Percentiles rank a stretch among this genome's conserved stretches.
phyloP scores from a whole-genome alignment of 2,888 invertebrate genomes.

The Amphipyra berbera region DNA sequence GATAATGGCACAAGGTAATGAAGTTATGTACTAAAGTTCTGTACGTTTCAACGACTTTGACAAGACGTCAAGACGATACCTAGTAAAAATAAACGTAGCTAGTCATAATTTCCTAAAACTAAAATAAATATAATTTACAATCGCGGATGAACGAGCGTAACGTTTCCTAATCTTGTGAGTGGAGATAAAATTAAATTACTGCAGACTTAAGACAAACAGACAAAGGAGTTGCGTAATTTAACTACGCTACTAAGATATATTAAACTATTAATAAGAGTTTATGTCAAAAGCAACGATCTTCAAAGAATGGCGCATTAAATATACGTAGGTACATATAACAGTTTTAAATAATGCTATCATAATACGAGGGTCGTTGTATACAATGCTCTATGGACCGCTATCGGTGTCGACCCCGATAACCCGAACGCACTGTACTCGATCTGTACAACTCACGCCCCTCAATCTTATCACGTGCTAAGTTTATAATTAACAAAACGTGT shows the following conservation, averaged over 20 bases:
- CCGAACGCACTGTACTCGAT: conserved; percentile 53
- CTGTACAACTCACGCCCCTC: conserved; percentile 50
- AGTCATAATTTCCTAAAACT: conserved; percentile 10
- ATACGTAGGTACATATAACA: conserved; percentile 21
- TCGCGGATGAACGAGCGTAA: conserved; percentile 7
- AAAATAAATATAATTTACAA: conserved; percentile 22
- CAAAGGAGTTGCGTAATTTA: conserved; percentile 42
- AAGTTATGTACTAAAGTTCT: too few species aligned
- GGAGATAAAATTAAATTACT: conserved; percentile 23
- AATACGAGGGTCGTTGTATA: conserved; percentile 56
- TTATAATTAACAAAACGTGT: conserved; percentile 36
- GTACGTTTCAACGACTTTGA: too few species aligned
- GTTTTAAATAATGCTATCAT: conserved; percentile 42
- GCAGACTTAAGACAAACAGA: conserved; percentile 29
- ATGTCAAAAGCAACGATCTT: conserved; percentile 24
- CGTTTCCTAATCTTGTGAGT: conserved; percentile 26
- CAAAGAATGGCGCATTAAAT: conserved; percentile 4
- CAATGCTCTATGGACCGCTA: conserved; percentile 50
- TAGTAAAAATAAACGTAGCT: conserved; percentile 11
- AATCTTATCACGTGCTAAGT: conserved; percentile 49
- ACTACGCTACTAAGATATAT: conserved; percentile 4
- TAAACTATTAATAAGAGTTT: conserved; percentile 27
- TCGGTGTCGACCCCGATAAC: conserved; percentile 61
- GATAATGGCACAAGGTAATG: too few species aligned
- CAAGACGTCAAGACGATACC: too few species aligned